Conservation (phyloP, 2,113 vertebrate genomes). For the Myiagra hebetior region DNA sequence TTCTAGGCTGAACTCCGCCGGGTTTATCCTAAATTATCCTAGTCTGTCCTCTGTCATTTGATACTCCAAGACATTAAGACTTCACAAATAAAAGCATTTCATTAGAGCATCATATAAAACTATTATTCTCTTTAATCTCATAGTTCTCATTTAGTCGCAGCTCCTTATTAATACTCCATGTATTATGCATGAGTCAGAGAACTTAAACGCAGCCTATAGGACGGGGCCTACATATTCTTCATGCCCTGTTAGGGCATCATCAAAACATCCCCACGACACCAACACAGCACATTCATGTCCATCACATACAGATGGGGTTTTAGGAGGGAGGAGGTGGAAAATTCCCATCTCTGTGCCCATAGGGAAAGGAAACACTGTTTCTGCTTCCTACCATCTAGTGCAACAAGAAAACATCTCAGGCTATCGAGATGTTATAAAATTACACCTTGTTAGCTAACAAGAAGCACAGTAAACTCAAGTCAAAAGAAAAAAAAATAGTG, state of each 20-base stretch:
- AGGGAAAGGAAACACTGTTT: not conserved
- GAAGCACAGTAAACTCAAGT: conserved; percentile 73
- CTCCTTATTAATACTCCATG: not conserved
- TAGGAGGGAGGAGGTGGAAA: rapidly evolving
- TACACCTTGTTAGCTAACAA: conserved; percentile 25
- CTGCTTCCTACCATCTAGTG: not conserved
- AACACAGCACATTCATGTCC: not conserved
- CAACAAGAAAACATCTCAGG: not conserved
- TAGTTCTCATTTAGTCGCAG: not conserved
- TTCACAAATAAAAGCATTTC: not conserved
- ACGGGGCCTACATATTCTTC: not conserved
- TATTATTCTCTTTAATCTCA: not conserved
- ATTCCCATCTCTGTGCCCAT: not conserved
- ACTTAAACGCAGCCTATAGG: not conserved
- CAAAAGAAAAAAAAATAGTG: conserved; percentile 87
- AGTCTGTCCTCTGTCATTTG: not conserved
- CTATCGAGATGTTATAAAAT: not conserved
- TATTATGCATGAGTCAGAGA: not conserved
- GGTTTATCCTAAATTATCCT: not conserved
- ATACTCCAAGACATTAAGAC: not conserved
- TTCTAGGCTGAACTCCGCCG: not conserved
- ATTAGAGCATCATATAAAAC: not conserved
- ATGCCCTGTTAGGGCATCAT: not conserved
- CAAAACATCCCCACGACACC: not conserved
- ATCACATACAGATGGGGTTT: rapidly evolving